phyloP scores from a whole-genome alignment of 2,888 invertebrate genomes.

The Drosophila diplacantha region DNA sequence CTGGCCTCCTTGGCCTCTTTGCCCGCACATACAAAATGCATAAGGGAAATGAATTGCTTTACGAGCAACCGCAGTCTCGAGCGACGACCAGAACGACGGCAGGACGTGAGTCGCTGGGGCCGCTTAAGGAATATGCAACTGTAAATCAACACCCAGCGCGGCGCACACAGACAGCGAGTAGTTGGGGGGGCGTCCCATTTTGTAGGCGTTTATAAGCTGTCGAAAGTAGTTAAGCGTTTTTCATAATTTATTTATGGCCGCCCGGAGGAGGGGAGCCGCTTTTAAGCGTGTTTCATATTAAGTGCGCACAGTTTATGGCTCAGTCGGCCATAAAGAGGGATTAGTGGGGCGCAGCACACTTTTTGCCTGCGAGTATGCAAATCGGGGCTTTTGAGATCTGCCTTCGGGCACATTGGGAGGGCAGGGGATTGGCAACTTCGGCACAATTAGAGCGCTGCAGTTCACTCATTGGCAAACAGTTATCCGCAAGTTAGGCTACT shows the following conservation, averaged over 20 bases:
- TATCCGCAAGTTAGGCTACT: slow-evolving; percentile 64
- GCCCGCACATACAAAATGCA: slow-evolving; percentile 57
- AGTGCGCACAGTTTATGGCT: slow-evolving; percentile 70
- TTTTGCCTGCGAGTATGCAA: slow-evolving; percentile 53
- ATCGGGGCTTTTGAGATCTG: slow-evolving; percentile 44
- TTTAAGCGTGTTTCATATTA: slow-evolving; percentile 72
- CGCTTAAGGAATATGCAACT: slow-evolving; percentile 70
- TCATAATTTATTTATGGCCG: slow-evolving; percentile 71
- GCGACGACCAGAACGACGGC: slow-evolving; percentile 37
- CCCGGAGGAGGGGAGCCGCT: slow-evolving; percentile 58
- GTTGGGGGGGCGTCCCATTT: slow-evolving; percentile 59
- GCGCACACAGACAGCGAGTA: slow-evolving; percentile 39
- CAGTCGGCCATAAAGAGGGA: slow-evolving; percentile 63
- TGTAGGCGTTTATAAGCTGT: slow-evolving; percentile 73
- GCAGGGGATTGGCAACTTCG: slow-evolving; percentile 29
- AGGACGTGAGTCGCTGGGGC: slow-evolving; percentile 17
- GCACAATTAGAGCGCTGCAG: slow-evolving; percentile 36
- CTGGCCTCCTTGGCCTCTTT: slow-evolving; percentile 25
- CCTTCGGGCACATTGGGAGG: neutral
- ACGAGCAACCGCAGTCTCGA: slow-evolving; percentile 67
- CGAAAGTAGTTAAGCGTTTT: slow-evolving; percentile 74
- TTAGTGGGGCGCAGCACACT: slow-evolving; percentile 56
- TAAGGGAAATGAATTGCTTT: slow-evolving; percentile 75
- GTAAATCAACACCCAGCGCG: slow-evolving; percentile 64
- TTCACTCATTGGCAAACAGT: slow-evolving; percentile 63